phyloP scores from a whole-genome alignment of 2,113 vertebrate genomes.

The Sander lucioperca region DNA sequence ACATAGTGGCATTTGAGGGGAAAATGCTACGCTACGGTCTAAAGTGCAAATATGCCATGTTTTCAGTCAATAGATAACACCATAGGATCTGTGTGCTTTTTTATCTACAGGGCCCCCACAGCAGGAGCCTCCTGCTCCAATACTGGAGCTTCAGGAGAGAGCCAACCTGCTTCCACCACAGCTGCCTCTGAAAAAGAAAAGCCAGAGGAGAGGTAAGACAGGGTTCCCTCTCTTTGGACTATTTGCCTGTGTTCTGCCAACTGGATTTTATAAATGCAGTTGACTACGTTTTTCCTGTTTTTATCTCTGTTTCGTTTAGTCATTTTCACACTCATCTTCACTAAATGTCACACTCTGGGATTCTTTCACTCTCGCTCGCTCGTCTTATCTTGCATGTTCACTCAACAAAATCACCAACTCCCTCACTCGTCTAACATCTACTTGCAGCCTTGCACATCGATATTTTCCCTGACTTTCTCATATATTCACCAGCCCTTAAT shows the following conservation, averaged over 20 bases:
- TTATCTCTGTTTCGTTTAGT: conserved; percentile 9
- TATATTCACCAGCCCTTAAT: conserved; percentile 16
- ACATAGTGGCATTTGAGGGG: not conserved
- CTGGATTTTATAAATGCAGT: not conserved
- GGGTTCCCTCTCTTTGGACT: not conserved
- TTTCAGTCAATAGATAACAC: not conserved
- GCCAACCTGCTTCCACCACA: conserved; percentile 39
- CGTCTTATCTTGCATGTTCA: conserved; percentile 22
- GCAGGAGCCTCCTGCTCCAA: conserved; percentile 51
- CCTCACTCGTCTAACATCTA: conserved; percentile 10
- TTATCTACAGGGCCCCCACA: conserved; percentile 57
- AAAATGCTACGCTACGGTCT: not conserved
- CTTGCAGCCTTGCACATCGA: conserved; percentile 2
- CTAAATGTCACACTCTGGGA: conserved; percentile 26
- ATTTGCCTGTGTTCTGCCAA: conserved; percentile 8
- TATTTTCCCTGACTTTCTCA: conserved; percentile 21
- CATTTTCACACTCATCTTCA: not conserved
- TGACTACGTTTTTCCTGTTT: not conserved
- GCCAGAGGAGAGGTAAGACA: conserved; percentile 73
- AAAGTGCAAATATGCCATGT: not conserved
- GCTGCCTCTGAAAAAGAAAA: conserved; percentile 67
- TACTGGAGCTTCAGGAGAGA: conserved; percentile 48
- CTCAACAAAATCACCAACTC: conserved; percentile 15
- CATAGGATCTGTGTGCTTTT: conserved; percentile 26
- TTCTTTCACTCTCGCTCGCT: conserved; percentile 22